Percentiles rank a stretch among this genome's conserved stretches.
Evolutionary conservation across 2,888 invertebrate genomes (phyloP).

Genomic region (Luffia ferchaultella): DNA sequence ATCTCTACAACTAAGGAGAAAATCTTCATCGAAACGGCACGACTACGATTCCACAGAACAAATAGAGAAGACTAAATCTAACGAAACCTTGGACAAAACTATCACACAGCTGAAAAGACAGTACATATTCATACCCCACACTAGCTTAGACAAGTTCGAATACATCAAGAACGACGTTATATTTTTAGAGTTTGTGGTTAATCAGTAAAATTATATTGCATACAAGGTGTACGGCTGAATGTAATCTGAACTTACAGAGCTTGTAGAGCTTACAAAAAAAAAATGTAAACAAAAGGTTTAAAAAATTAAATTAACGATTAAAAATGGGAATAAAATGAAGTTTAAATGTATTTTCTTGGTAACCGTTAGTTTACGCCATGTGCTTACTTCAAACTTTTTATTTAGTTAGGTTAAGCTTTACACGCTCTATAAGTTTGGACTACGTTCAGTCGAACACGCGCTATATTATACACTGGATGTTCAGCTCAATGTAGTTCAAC

Average conservation of each 20-base stretch:
- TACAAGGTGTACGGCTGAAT: no score
- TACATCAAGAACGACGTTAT: conserved; percentile 68
- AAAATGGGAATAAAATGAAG: not conserved
- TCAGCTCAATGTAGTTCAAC: no score
- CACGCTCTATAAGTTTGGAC: no score
- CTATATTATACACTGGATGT: no score
- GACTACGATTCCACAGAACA: conserved; percentile 35
- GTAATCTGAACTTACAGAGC: no score
- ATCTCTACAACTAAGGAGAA: conserved; percentile 56
- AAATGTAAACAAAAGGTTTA: not conserved
- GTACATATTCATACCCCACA: conserved; percentile 74
- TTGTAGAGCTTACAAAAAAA: conserved; percentile 11
- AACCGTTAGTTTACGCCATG: no score
- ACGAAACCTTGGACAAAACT: conserved; percentile 37
- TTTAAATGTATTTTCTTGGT: conserved; percentile 16
- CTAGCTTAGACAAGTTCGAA: conserved; percentile 65
- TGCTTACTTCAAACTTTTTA: no score
- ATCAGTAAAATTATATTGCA: conserved; percentile 27
- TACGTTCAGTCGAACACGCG: no score
- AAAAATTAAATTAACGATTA: not conserved
- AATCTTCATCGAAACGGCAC: conserved; percentile 42
- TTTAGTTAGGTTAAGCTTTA: no score
- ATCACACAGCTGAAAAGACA: conserved; percentile 51
- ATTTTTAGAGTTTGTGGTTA: conserved; percentile 66
- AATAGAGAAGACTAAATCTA: conserved; percentile 28